Percentiles rank a stretch among this genome's conserved stretches.
These are phyloP conservation scores for Corvus hawaiiensis DNA, from an alignment of 2,113 vertebrate genomes.

Conservation along the genomic window DNA sequence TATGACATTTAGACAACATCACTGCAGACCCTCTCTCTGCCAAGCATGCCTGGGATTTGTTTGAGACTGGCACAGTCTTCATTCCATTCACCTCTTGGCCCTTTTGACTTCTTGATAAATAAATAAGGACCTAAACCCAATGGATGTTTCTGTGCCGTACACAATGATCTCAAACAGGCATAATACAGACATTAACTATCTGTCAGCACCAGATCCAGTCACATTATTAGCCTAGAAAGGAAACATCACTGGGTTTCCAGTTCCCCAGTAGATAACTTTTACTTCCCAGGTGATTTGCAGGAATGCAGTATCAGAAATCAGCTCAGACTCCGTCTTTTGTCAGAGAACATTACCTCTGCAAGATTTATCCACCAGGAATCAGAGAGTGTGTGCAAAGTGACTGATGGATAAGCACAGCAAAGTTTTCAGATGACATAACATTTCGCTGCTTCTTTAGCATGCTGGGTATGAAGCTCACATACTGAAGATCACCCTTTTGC, in stretches of 20 bases:
- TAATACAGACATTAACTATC: not conserved
- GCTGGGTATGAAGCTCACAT: not conserved
- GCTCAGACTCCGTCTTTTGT: not conserved
- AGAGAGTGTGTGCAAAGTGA: not conserved
- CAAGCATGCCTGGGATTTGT: not conserved
- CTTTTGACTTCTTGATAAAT: not conserved
- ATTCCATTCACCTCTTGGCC: not conserved
- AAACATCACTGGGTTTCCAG: not conserved
- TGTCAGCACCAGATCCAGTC: not conserved
- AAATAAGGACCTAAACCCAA: not conserved
- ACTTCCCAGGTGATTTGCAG: not conserved
- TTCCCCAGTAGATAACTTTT: not conserved
- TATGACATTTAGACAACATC: rapidly evolving
- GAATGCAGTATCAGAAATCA: not conserved
- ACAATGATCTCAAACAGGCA: not conserved
- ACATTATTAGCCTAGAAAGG: not conserved
- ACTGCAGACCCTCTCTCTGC: not conserved
- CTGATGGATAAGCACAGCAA: not conserved
- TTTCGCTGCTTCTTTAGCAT: not conserved
- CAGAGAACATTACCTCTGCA: not conserved
- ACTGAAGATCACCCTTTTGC: not conserved
- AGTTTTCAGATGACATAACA: not conserved
- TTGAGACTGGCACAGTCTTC: not conserved
- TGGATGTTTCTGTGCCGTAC: not conserved
- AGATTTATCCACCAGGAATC: not conserved